phyloP scores from a whole-genome alignment of 2,888 invertebrate species.

The Parnassius mnemosyne region DNA sequence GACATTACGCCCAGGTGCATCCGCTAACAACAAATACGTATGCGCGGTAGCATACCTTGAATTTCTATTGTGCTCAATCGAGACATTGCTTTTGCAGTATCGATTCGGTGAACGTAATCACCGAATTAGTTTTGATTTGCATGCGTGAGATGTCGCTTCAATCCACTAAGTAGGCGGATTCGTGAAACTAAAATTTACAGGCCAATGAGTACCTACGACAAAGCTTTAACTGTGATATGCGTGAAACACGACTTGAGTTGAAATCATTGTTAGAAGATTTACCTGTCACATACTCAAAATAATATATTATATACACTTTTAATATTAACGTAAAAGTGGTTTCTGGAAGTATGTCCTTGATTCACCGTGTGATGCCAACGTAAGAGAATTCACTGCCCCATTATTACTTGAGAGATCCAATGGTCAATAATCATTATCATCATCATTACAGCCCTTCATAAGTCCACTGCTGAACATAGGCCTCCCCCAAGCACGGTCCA shows the following conservation, averaged over 20 bases:
- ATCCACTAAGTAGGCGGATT: constrained; percentile 5
- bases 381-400: neutral
- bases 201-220: neutral
- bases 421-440: too few species aligned
- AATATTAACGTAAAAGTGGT: neutral
- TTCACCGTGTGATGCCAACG: too few species aligned
- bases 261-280: neutral
- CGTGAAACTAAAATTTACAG: constrained; percentile 7
- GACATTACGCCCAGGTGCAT: constrained; percentile 35
- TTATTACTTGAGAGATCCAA: neutral
- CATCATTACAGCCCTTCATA: too few species aligned
- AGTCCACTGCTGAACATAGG: too few species aligned
- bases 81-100: constrained; percentile 21
- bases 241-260: neutral
- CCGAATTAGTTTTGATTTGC: constrained; percentile 10
- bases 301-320: neutral
- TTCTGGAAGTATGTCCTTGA: neutral
- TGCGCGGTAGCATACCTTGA: constrained; percentile 27
- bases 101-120: neutral
- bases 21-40: constrained; percentile 33
- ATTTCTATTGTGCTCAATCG: constrained; percentile 32
- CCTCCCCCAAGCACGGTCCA: too few species aligned
- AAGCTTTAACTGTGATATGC: neutral
- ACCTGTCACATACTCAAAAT: neutral
- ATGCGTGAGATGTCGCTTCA: constrained; percentile 6